Base-by-base conservation (phyloP, 1,140 invertebrate genomes). In the Galleria mellonella region DNA sequence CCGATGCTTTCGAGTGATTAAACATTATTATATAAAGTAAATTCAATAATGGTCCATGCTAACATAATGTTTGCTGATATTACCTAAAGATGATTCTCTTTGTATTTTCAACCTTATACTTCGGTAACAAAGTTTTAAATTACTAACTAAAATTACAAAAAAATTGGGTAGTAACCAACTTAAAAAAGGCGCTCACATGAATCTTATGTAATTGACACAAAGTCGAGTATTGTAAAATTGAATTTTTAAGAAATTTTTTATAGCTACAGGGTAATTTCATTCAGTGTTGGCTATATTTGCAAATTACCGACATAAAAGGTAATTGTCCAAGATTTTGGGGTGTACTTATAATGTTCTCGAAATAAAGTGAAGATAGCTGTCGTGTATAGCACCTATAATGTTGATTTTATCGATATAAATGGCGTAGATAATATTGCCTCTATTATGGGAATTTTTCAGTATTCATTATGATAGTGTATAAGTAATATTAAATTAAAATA, bases 21-120 rank as follows among this genome's bases (percentile, higher is more conserved):
- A 85, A 67, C 73, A 75, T 79, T 85, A 85, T 85, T 85, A 83
- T 85, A 75, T 83, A 82, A 83, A 81, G 78, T 84, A 84, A 85
- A 85, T 85, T 85, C 78, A 85, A 85, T 85, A 85, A 83, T 85
- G 67, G 75, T 23, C 60, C 62, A 60, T 69, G 58, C 62, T 79
- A 72, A 71, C 60, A 56, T 56, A 67, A 73, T 81, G 67, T 85
- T 79, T 82, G 64, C 69, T 60, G 66, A 79, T 74, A 63, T 60
- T 29, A 7, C 9, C 15, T 29, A 32, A 33, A 5, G 8, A 13
- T 12, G 17, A 43, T 33, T 4, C 27, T 12, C 51, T 42, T 39
- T 33, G 28, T 10, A 53, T 60, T 54, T 35, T 41, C 6, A 28
- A 51, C 57, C 47, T 57, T 71, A 69, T 39, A 1, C 0, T 29